These are phyloP conservation scores for Eurois occulta DNA, from an alignment of 2,888 invertebrate genomes.

Conservation along the genomic window DNA sequence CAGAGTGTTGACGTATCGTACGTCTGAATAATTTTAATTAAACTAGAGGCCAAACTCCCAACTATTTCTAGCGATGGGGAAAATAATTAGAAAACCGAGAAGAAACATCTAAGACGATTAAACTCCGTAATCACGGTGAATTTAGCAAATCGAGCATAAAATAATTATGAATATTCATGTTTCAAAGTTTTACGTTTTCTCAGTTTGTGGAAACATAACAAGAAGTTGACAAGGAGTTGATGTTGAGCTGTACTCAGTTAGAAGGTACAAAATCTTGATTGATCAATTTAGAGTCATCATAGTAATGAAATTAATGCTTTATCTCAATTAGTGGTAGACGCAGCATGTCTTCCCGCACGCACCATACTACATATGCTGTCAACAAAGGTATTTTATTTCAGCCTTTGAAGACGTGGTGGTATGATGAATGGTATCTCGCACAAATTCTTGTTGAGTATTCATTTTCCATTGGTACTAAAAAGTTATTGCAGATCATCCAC, in stretches of 20 bases:
- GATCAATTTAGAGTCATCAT: neutral
- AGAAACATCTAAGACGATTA: neutral
- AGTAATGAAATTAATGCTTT: neutral
- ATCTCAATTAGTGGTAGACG: neutral
- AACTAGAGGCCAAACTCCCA: neutral
- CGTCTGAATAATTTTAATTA: constrained; percentile 2
- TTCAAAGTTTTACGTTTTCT: neutral
- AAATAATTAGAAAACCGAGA: constrained; percentile 8
- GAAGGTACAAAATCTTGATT: neutral
- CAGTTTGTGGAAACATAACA: neutral
- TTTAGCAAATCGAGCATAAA: constrained; percentile 22
- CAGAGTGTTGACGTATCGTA: constrained; percentile 8
- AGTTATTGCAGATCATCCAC: too few relatives aligned
- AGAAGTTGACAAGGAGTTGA: neutral
- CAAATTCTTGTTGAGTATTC: too few relatives aligned
- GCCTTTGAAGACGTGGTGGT: too few relatives aligned
- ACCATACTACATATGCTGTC: too few relatives aligned
- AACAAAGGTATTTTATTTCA: too few relatives aligned
- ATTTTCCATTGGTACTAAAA: too few relatives aligned
- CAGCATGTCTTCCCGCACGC: neutral
- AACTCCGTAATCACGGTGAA: constrained; percentile 31
- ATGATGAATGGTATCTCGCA: too few relatives aligned
- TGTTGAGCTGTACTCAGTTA: neutral
- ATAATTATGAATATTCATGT: constrained; percentile 31
- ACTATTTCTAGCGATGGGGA: neutral